A percentile compares a stretch with the other conserved stretches of the same genome.
phyloP scores from a whole-genome alignment of 2,113 vertebrate genomes.

The Phocoena phocoena region DNA sequence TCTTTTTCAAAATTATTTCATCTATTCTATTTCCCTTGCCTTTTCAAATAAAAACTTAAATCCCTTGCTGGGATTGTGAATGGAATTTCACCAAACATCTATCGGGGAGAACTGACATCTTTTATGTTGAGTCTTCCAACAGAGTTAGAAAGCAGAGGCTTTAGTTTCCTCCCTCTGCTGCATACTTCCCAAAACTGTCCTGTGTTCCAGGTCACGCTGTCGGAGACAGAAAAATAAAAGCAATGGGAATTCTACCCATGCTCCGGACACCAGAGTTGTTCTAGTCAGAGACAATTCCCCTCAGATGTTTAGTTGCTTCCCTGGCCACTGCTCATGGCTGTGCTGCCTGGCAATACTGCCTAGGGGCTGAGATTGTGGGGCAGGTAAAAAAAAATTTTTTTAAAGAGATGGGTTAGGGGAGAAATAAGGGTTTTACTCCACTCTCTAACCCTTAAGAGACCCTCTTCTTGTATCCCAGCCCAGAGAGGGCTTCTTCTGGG shows the following conservation, averaged over 20 bases:
- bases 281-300: background rate
- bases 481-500: background rate
- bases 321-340: background rate
- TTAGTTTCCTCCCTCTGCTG: background rate
- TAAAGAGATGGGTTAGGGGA: background rate
- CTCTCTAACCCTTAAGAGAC: background rate
- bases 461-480: background rate
- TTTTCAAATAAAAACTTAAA: background rate
- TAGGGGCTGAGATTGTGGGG: background rate
- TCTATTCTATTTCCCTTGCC: background rate
- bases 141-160: background rate
- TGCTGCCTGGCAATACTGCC: background rate
- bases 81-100: background rate
- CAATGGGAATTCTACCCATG: background rate
- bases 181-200: background rate
- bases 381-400: background rate
- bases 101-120: background rate
- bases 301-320: background rate
- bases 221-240: background rate
- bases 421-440: background rate
- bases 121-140: background rate
- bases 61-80: background rate
- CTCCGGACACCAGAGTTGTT: background rate
- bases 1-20: constrained; percentile 26
- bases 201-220: background rate